Base-by-base conservation (phyloP, 2,797 vertebrate species). In the Sebastes umbrosus region DNA sequence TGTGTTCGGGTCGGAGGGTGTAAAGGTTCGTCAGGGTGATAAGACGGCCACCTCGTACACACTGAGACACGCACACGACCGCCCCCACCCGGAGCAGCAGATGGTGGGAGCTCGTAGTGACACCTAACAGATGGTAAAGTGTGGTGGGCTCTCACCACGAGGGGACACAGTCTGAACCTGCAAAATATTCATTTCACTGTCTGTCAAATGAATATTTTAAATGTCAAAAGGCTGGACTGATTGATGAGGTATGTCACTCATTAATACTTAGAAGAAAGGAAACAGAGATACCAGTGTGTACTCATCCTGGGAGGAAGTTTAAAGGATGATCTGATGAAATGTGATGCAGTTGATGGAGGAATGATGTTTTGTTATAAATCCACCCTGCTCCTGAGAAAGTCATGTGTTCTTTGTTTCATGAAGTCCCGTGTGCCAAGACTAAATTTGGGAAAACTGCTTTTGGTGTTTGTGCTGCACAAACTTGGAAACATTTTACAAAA, bases 81-180 rank as follows among this genome's bases (percentile, higher is more conserved):
- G 2, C 43, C 65, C 65, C 46, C 78, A 73, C 70, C 80, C 63
- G 82, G 18, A 74, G 54, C 52, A n/a, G 59, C 82, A 88, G 82
- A 81, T 76, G 82, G 79, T 5, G 0, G 68, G 27, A 31, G 72
- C 22, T 59, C 13, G 2, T 16, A 14, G 39, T 58, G 67, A 58
- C 63, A 43, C 62, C 43, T 12, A 57, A 32, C 80, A 71, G 77
- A 79, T 59, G 82, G 63, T 12, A 2, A 32, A 68, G 32, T 14
- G 64, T n/a, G 2, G 5, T 18, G 67, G 64, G 14, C 18, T n/a
- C 22, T 8, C 9, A 27, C 6, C 75, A 29, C 31, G 57, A 1
- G 39, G 7, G 6, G 24, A 8, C 25, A 24, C 24, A 12, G 29
- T 20, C 64, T 69, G 46, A n/a, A 50, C 24, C 55, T 29, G 69